Evolutionary conservation across 2,888 invertebrate genomes (phyloP).

Genomic region (Ormia ochracea): DNA sequence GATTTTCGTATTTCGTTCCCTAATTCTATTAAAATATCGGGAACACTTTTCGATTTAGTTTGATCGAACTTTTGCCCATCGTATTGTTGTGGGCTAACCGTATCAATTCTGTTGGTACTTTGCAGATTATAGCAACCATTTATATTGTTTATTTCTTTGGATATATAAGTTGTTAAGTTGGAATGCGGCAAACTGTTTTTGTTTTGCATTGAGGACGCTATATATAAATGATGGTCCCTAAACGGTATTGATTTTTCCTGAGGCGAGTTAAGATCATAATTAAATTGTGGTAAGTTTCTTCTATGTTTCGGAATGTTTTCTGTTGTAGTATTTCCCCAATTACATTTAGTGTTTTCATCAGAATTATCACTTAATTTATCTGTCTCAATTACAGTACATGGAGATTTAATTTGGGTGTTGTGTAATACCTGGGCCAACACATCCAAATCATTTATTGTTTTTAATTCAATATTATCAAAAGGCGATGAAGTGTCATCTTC

Average conservation of each 20-base stretch:
- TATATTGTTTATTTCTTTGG: not conserved
- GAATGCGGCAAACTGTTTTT: not conserved
- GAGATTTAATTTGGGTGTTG: slow-evolving; percentile 71
- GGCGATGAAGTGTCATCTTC: slow-evolving; percentile 94
- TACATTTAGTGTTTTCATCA: not conserved
- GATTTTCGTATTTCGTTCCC: slow-evolving; percentile 81
- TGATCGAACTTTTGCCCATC: slow-evolving; percentile 7
- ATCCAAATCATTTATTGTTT: slow-evolving; percentile 94
- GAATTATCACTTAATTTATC: not conserved
- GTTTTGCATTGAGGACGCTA: not conserved
- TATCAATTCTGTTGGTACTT: not conserved
- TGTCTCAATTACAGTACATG: not conserved
- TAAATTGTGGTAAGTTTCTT: slow-evolving; percentile 41
- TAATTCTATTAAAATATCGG: slow-evolving; percentile 85
- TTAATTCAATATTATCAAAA: slow-evolving; percentile 94
- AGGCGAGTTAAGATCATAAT: slow-evolving; percentile 23
- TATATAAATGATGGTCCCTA: slow-evolving; percentile 2
- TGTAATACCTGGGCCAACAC: slow-evolving; percentile 88
- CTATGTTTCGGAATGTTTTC: slow-evolving; percentile 53
- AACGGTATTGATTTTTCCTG: slow-evolving; percentile 15
- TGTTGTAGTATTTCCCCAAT: not conserved
- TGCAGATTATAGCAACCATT: slow-evolving; percentile 3
- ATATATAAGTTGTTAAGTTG: slow-evolving; percentile 2
- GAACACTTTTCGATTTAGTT: slow-evolving; percentile 81
- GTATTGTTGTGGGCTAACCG: not conserved